Conservation (phyloP, 2,888 invertebrate genomes). For the Monopis laevigella region DNA sequence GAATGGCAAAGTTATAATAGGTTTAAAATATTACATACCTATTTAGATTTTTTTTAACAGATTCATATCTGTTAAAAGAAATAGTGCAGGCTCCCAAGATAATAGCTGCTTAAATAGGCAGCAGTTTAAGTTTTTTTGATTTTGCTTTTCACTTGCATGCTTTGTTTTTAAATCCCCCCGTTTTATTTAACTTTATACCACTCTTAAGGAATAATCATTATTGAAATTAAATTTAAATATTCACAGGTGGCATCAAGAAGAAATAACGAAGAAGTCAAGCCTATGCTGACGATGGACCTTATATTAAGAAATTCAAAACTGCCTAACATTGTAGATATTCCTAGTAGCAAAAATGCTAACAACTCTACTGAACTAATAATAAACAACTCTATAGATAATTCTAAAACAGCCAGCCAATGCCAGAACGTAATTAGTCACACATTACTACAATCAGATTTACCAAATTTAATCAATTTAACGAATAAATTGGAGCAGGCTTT, state of each 20-base stretch:
- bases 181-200: too few relatives aligned
- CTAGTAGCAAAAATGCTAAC: conserved; percentile 17
- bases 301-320: conserved; percentile 41
- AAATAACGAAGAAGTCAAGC: conserved; percentile 37
- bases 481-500: conserved; percentile 65
- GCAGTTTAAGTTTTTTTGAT: too few relatives aligned
- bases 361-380: conserved; percentile 25
- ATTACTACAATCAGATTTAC: conserved; percentile 62
- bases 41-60: too few relatives aligned
- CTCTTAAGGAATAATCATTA: too few relatives aligned
- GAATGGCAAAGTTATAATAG: too few relatives aligned
- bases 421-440: conserved; percentile 44
- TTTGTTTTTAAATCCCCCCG: too few relatives aligned
- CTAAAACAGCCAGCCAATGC: conserved; percentile 51
- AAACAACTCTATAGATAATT: conserved; percentile 38
- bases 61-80: too few relatives aligned
- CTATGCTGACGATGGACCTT: conserved; percentile 48
- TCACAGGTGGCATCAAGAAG: conserved; percentile 44
- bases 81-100: too few relatives aligned
- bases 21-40: too few relatives aligned
- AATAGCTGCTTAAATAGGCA: too few relatives aligned
- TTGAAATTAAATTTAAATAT: too few relatives aligned
- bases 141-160: too few relatives aligned
- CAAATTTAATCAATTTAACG: conserved; percentile 61
- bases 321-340: conserved; percentile 22